phyloP scores from a whole-genome alignment of 2,797 vertebrate species.

The Peromyscus nudipes region DNA sequence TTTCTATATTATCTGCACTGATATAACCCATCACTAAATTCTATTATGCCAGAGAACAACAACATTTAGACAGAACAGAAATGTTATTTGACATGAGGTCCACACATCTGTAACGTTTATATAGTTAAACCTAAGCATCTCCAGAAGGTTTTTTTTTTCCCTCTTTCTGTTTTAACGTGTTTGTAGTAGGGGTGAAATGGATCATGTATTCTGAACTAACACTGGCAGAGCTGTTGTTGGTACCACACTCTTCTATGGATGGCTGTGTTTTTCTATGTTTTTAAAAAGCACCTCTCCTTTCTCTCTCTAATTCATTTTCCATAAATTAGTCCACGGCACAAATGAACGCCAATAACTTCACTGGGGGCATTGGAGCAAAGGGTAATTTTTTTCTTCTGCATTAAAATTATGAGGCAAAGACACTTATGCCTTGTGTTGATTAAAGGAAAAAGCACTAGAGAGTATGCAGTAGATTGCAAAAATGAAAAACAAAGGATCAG shows the following conservation, averaged over 20 bases:
- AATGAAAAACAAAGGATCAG: not conserved
- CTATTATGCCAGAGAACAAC: not conserved
- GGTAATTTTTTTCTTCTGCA: not conserved
- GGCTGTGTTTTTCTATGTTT: not conserved
- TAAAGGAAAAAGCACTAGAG: not conserved
- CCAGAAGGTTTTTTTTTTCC: not conserved
- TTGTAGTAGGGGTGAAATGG: not conserved
- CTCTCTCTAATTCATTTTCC: not conserved
- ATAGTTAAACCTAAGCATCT: not conserved
- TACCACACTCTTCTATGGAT: not conserved
- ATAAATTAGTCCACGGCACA: not conserved
- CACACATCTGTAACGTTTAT: not conserved
- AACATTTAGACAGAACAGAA: not conserved
- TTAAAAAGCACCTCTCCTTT: not conserved
- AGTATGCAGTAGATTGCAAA: not conserved
- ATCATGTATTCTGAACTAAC: not conserved
- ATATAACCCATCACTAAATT: not conserved
- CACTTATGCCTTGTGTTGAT: not conserved
- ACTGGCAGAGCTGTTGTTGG: too few relatives aligned
- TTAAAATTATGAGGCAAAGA: constrained; percentile 8
- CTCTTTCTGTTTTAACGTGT: not conserved
- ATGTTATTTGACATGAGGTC: not conserved
- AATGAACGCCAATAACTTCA: not conserved
- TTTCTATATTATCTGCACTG: not conserved
- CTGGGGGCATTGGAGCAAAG: not conserved